These are phyloP conservation scores for Piscicola geometra DNA, from an alignment of 2,888 invertebrate species.

Conservation along the genomic window DNA sequence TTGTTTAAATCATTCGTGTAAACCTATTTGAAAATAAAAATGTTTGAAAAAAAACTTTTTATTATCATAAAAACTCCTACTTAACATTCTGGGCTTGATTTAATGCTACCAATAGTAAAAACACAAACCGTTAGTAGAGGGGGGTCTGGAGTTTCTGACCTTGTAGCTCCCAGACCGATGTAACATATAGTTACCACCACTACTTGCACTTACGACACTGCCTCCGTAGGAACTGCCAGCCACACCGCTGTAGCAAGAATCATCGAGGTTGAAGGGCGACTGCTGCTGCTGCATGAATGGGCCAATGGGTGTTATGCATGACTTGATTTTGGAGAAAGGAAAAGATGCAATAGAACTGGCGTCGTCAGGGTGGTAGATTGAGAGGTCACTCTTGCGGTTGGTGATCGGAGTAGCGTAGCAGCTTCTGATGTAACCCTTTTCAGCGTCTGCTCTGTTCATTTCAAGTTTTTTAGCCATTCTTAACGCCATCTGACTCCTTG, in stretches of 20 bases:
- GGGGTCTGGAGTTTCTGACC: conserved; percentile 18
- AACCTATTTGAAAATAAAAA: background rate
- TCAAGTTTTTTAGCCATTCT: conserved; percentile 4
- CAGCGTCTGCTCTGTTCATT: background rate
- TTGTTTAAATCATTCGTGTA: background rate
- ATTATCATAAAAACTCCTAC: no score
- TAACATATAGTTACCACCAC: conserved; percentile 16
- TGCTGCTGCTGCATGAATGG: background rate
- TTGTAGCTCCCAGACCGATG: conserved; percentile 23
- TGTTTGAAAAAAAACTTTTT: no score
- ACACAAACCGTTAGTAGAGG: conserved; percentile 24
- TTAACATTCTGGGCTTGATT: no score
- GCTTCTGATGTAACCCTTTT: background rate
- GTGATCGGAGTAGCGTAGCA: background rate
- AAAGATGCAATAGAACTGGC: conserved; percentile 13
- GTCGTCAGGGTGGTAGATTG: conserved; percentile 18
- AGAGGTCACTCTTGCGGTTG: conserved; percentile 25
- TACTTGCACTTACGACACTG: background rate
- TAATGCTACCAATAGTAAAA: no score
- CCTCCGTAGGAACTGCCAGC: background rate
- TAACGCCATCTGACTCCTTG: conserved; percentile 25
- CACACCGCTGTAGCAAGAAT: background rate
- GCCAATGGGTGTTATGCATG: background rate
- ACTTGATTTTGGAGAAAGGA: conserved; percentile 26
- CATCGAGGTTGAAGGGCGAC: background rate